Percentiles rank a stretch among this genome's conserved stretches.
These are phyloP conservation scores for Melanotus villosus DNA, from an alignment of 2,888 invertebrate genomes.

Conservation along the genomic window DNA sequence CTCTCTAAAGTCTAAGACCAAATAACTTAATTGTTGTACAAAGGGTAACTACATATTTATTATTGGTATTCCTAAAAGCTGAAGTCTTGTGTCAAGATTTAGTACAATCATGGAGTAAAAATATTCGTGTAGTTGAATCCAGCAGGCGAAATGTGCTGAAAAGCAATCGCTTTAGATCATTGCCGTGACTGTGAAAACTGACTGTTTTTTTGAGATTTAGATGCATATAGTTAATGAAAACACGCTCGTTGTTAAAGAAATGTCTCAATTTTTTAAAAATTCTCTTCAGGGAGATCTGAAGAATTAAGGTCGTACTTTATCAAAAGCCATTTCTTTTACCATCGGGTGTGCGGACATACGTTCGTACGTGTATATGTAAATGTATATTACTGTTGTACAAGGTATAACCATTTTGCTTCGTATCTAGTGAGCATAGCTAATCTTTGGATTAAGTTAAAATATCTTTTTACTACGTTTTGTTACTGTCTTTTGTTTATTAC, in stretches of 20 bases:
- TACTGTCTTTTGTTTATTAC: conserved; percentile 16
- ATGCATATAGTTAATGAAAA: conserved; percentile 22
- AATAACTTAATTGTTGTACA: conserved; percentile 45
- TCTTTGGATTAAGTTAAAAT: conserved; percentile 4
- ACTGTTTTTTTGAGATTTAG: conserved; percentile 35
- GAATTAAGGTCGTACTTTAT: background rate
- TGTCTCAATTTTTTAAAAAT: conserved; percentile 3
- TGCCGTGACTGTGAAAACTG: conserved; percentile 39
- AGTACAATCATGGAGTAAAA: conserved; percentile 34
- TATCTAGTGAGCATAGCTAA: conserved; percentile 9
- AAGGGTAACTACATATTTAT: conserved; percentile 35
- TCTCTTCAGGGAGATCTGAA: background rate
- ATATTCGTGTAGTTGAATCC: conserved; percentile 21
- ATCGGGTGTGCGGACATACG: conserved; percentile 3
- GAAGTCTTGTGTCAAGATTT: conserved; percentile 19
- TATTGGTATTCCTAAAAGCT: conserved; percentile 16
- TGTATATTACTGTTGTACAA: conserved; percentile 24
- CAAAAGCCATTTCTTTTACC: conserved; percentile 12
- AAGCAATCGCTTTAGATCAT: conserved; percentile 40
- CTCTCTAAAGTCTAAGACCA: conserved; percentile 48
- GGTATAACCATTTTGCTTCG: conserved; percentile 18
- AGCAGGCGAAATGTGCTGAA: background rate
- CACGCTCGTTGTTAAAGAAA: conserved; percentile 18
- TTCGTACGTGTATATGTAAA: conserved; percentile 18
- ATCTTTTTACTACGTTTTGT: conserved; percentile 12